Evolutionary conservation across 2,888 invertebrate genomes (phyloP), one percentile per base, ranked within the genome.

Genomic region (Tethea ocularis): DNA sequence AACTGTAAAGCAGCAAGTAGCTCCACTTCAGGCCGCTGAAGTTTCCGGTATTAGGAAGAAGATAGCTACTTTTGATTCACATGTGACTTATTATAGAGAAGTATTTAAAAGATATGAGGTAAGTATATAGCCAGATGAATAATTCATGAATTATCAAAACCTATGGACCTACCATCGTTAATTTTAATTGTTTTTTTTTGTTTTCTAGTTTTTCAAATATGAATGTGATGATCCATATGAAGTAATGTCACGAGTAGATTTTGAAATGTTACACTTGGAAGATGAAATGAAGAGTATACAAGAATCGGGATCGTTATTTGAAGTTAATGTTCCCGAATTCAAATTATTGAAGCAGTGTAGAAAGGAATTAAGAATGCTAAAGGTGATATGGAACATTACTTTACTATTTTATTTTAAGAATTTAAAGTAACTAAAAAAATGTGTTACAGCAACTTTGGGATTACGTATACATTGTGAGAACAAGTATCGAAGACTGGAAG

Each of bases 401-500:
- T 41, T 7, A 41, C 0, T 17, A 10, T 15, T n/a, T n/a, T 4
- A 1, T 5, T 41, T 17, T 41, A 17, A 17, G 10, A 41, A n/a
- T 41, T 17, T 17, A 17, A 41, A 41, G 33, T 33, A 38, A n/a
- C 46, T 46, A 10, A 46, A 20, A 24, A 17, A 60, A 46, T 41
- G 51, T 56, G 36, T 66, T 66, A n/a, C 83, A 98, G 95, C 97
- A 98, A 95, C 94, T 99, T 13, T 99, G 99, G 99, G 99, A 99
- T 90, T 98, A 99, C 82, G 96, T 97, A 11, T 95, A 95, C 78
- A 97, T 98, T 69, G 98, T 99, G 2, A 95, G 96, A 70, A 97
- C 97, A 4, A 97, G 97, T 78, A 97, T 99, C 61, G 97, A 98
- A 77, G 98, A 98, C 82, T 99, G 99, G 99, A 99, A 99, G 87